A percentile compares a stretch with the other conserved stretches of the same genome.
These are phyloP conservation scores for Pandemis heparana DNA, from an alignment of 2,888 invertebrate species.

Conservation along the genomic window DNA sequence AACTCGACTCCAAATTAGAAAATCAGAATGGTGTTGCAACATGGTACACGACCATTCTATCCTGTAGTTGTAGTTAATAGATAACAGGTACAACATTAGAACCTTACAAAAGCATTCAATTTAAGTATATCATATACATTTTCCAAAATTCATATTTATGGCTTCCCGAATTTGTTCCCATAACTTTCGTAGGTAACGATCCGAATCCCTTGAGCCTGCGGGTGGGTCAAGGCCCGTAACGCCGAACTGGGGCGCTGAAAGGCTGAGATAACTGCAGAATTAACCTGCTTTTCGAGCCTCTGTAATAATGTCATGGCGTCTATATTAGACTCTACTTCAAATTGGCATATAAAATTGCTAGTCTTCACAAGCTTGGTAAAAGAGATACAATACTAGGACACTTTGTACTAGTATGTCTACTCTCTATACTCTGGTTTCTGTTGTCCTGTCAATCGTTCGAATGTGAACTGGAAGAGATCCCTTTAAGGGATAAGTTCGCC, in stretches of 20 bases:
- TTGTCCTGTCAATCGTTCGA: too few relatives aligned
- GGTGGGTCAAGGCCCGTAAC: slow-evolving; percentile 33
- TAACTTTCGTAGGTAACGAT: slow-evolving; percentile 29
- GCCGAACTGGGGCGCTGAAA: slow-evolving; percentile 32
- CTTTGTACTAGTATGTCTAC: too few relatives aligned
- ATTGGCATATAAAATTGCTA: too few relatives aligned
- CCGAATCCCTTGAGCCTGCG: slow-evolving; percentile 19
- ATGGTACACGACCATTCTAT: neutral
- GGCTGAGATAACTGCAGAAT: slow-evolving; percentile 33
- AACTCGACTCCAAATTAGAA: neutral
- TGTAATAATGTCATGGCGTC: slow-evolving; percentile 7
- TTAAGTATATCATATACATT: neutral
- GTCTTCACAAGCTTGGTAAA: too few relatives aligned
- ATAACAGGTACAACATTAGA: neutral
- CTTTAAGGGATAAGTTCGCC: too few relatives aligned
- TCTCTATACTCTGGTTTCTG: too few relatives aligned
- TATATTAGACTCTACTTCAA: neutral
- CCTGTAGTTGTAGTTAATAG: neutral
- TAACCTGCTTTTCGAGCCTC: slow-evolving; percentile 4
- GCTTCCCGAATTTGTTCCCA: slow-evolving; percentile 15
- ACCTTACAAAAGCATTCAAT: neutral
- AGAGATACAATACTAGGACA: too few relatives aligned
- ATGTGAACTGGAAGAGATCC: too few relatives aligned
- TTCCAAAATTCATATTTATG: slow-evolving; percentile 14
- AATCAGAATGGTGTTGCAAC: neutral